Conservation (phyloP, 2,797 vertebrate genomes). For the Sebastes itinus region DNA sequence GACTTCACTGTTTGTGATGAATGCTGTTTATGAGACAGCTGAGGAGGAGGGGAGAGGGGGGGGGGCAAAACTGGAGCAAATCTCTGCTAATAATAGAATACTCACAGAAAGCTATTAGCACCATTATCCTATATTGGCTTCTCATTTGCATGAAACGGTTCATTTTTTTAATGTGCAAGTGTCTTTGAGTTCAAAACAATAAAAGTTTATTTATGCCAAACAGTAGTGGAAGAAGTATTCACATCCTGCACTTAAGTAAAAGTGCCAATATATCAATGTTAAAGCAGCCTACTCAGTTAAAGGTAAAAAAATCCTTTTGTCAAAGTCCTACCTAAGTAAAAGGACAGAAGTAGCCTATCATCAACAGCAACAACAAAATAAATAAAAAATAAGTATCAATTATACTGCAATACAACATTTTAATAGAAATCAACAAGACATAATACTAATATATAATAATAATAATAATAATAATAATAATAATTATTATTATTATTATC, state of each 20-base stretch:
- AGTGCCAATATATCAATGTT: background rate
- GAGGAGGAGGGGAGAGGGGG: background rate
- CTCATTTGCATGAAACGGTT: background rate
- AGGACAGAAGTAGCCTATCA: background rate
- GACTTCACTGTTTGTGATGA: background rate
- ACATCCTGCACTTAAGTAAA: background rate
- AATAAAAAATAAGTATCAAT: background rate
- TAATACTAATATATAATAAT: background rate
- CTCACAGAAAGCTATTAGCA: background rate
- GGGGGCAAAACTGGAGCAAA: background rate
- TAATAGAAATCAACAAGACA: too few species aligned
- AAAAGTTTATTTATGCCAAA: background rate
- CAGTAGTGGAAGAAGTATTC: background rate
- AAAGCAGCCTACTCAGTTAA: too few species aligned
- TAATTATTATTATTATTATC: too few species aligned
- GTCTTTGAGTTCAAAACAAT: background rate
- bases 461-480: background rate
- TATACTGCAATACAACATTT: background rate
- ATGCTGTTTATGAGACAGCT: conserved; percentile 4
- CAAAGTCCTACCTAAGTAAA: background rate
- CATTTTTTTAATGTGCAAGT: background rate
- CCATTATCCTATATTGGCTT: accelerated
- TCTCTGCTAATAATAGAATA: background rate
- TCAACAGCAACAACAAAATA: too few species aligned
- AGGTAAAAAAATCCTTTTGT: background rate